Base-by-base conservation (phyloP, 2,888 invertebrate genomes). In the Ferrisia virgata region DNA sequence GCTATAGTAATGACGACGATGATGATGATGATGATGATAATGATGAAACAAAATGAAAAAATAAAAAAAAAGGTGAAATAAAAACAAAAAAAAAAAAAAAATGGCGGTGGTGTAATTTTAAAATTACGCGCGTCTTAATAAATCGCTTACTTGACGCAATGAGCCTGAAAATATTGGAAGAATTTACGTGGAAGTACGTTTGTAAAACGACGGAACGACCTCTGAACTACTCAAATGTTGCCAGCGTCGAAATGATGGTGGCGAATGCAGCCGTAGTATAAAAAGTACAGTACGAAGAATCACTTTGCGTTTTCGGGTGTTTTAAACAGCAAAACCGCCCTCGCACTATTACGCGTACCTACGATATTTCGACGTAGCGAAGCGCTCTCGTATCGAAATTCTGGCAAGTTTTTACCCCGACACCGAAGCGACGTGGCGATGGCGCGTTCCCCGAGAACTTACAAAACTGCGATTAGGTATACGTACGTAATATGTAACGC, bases 271-370 rank as follows among this genome's bases (percentile, higher is more conserved):
- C 22, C n/a, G n/a, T n/a, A n/a, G n/a, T n/a, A n/a, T n/a, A n/a
- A n/a, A n/a, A n/a, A n/a, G 40, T 40, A 40, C 11, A 11, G n/a
- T 25, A 25, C 28, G 64, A 72, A 82, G 69, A 64, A 82, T 40
- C 82, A 69, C 82, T 82, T 82, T 64, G 33, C 64, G 64, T 64
- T 64, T 64, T 40, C 40, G 82, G n/a, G n/a, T n/a, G n/a, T n/a
- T 58, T 43, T 40, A 39, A 39, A 69, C 64, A 36, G 69, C 25
- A 82, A 82, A 82, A 58, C 82, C 82, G 39, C 82, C 82, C 82
- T 82, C 69, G 40, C 82, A 69, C 40, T 82, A 18, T 79, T 40
- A 11, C 69, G 25, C 58, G 69, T 82, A 36, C n/a, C n/a, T n/a
- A n/a, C n/a, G n/a, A n/a, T 64, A 15, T 33, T 36, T 25, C 36